A percentile compares a stretch with the other conserved stretches of the same genome.
Evolutionary conservation across 2,888 invertebrate species (phyloP).

Genomic region (Nezara viridula): DNA sequence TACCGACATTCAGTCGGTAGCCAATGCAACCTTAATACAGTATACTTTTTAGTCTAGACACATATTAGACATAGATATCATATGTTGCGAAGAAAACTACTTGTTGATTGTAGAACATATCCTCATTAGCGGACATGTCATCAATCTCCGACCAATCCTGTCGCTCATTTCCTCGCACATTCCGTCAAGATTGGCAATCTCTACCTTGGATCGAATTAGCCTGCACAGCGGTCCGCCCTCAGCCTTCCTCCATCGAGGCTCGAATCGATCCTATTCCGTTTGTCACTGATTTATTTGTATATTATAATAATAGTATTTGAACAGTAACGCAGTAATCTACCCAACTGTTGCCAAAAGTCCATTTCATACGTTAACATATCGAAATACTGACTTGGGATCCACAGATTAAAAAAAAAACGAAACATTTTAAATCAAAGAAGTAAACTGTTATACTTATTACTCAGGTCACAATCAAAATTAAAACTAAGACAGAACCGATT

Average conservation of each 20-base stretch:
- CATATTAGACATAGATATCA: neutral
- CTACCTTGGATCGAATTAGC: neutral
- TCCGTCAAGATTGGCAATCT: conserved; percentile 21
- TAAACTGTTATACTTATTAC: too few species aligned
- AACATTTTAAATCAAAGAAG: too few species aligned
- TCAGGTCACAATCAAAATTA: too few species aligned
- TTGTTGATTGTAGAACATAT: neutral
- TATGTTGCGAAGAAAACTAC: neutral
- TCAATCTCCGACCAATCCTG: neutral
- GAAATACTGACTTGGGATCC: too few species aligned
- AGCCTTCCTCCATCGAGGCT: neutral
- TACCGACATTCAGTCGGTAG: neutral
- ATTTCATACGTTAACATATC: too few species aligned
- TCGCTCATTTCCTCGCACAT: conserved; percentile 25
- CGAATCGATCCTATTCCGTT: neutral
- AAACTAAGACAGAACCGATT: too few species aligned
- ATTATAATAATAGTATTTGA: neutral
- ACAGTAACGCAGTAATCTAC: too few species aligned
- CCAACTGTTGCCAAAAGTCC: too few species aligned
- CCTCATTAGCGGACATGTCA: neutral
- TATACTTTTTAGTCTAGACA: neutral
- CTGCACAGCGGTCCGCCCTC: neutral
- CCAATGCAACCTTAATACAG: neutral
- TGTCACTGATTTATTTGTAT: neutral
- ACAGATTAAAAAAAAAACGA: too few species aligned